Evolutionary conservation across 1,140 invertebrate species (phyloP), one percentile per base, ranked within the genome.

Genomic region (Conopomorpha cramerella): DNA sequence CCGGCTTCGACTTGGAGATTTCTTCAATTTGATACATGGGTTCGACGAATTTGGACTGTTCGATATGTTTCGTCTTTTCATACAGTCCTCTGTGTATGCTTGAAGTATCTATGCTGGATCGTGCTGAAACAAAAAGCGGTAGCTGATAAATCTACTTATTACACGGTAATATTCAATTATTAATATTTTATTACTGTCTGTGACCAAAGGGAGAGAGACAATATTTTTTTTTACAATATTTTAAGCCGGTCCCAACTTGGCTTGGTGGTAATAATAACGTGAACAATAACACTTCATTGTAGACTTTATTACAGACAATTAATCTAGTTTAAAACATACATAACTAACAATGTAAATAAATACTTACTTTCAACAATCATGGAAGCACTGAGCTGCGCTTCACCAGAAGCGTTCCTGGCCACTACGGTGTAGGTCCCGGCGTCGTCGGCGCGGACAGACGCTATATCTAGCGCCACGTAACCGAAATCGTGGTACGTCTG

Each of bases 401-500:
- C 90, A 46, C 93, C 93, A 37, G 90, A 68, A 43, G 88, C 84
- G 64, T 96, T 96, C 56, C 87, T 86, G n/a, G 92, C 92, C 19
- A 93, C 86, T 18, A 95, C 91, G 1, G 90, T 92, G 56, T 95
- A 95, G 3, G 87, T 86, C 25, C 93, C 93, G 48, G 88, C 84
- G 72, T 96, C 93, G 61, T 93, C 90, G 16, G 86, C 81, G 23
- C 91, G 80, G 6, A 96, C 93, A 64, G 89, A 91, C 36, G 92
- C 78, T 48, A 98, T 95, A 57, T 98, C 95, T 41, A 98, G 82
- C 28, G 93, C 90, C 4, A 97, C 93, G 55, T 96, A 96, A 38
- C 95, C 94, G 76, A 97, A 97, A 70, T 98, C 94, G 52, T 96
- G 89, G 64, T 94, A 93, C 4, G 90, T 95, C 64, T 95, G 90